These are phyloP conservation scores for Madoqua kirkii DNA, from an alignment of 2,113 vertebrate genomes.

Conservation along the genomic window DNA sequence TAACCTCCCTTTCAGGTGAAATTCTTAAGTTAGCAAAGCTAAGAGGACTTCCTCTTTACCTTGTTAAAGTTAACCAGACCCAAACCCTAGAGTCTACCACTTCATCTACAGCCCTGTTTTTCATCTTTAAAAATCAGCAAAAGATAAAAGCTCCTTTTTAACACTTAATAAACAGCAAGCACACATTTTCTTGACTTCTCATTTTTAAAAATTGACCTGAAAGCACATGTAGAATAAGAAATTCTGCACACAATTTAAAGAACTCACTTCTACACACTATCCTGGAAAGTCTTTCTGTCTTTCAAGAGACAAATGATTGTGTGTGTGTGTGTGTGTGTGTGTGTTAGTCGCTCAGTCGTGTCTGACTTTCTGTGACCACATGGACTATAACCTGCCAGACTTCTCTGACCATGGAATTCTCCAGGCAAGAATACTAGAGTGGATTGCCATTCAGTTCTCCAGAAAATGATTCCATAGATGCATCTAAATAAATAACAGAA, in stretches of 20 bases:
- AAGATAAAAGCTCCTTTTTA: slow-evolving; percentile 47
- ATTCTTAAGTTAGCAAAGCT: neutral
- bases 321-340: neutral
- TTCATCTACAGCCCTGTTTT: slow-evolving; percentile 56
- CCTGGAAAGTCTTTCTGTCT: slow-evolving; percentile 52
- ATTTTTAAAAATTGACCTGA: neutral
- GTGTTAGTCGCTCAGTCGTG: neutral
- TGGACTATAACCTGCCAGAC: neutral
- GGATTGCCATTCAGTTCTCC: neutral
- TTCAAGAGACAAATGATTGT: slow-evolving; percentile 67
- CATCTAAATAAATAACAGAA: slow-evolving; percentile 48
- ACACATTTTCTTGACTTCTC: neutral
- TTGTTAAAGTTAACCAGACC: neutral
- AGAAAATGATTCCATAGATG: slow-evolving; percentile 65
- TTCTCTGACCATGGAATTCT: neutral
- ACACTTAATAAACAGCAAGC: neutral
- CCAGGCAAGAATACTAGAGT: neutral
- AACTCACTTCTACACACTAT: slow-evolving; percentile 55
- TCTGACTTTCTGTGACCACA: neutral
- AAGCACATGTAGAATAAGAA: neutral
- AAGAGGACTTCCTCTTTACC: neutral
- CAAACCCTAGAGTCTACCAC: neutral
- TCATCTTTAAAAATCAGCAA: slow-evolving; percentile 56
- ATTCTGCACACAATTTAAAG: slow-evolving; percentile 20
- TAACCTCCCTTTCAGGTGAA: neutral